These are phyloP conservation scores for Drosophila nannoptera DNA, from an alignment of 1,140 invertebrate species.

Conservation along the genomic window DNA sequence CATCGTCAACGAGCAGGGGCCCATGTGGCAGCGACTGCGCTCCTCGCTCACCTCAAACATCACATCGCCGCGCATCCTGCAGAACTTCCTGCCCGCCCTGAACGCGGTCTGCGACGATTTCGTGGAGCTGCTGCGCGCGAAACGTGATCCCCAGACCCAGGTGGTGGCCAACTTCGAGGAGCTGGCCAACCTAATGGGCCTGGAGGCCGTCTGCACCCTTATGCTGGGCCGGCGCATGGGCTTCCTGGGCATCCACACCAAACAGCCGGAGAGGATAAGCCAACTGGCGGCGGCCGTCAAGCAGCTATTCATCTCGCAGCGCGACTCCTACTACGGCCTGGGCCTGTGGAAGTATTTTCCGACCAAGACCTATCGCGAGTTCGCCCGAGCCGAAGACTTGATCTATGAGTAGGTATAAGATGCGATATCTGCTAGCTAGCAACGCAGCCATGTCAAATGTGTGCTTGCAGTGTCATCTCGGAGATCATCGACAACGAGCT, in stretches of 20 bases:
- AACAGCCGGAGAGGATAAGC: conserved; percentile 80
- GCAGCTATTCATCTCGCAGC: conserved; percentile 86
- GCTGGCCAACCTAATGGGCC: conserved; percentile 86
- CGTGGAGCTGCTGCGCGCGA: conserved; percentile 82
- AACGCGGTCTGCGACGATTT: conserved; percentile 90
- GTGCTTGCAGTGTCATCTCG: conserved; percentile 84
- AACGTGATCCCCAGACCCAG: conserved; percentile 79
- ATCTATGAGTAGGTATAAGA: conserved; percentile 84
- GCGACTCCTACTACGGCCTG: conserved; percentile 89
- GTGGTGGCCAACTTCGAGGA: conserved; percentile 85
- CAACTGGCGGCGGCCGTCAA: conserved; percentile 85
- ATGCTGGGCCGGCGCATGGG: conserved; percentile 89
- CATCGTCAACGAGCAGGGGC: conserved; percentile 91
- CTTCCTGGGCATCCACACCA: conserved; percentile 83
- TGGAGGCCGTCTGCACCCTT: conserved; percentile 89
- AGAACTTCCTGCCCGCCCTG: conserved; percentile 87
- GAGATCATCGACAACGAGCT: conserved; percentile 85
- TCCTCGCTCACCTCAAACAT: conserved; percentile 87
- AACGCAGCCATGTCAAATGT: conserved; percentile 28
- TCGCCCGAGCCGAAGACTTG: conserved; percentile 87
- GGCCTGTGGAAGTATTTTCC: conserved; percentile 90
- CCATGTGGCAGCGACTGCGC: conserved; percentile 88
- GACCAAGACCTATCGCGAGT: conserved; percentile 85
- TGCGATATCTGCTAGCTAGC: background rate
- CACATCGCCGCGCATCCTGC: conserved; percentile 87